A percentile compares a stretch with the other conserved stretches of the same genome.
phyloP scores from a whole-genome alignment of 1,140 invertebrate species.

The Triops longicaudatus region DNA sequence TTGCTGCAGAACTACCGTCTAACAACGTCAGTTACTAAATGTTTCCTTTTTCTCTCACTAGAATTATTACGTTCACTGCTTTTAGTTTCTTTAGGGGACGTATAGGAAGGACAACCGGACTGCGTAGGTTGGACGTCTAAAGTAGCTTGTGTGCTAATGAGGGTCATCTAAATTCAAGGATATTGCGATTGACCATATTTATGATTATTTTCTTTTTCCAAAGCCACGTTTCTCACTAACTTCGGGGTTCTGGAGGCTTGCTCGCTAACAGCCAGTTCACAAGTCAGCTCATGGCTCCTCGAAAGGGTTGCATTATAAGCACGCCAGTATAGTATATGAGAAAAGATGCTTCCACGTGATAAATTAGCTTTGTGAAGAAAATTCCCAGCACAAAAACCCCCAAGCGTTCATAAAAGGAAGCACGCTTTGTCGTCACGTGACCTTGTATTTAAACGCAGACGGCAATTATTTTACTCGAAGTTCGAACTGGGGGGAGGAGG shows the following conservation, averaged over 20 bases:
- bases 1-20: too few species aligned
- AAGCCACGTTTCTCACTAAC: neutral
- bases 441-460: neutral
- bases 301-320: neutral
- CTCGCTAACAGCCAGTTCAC: constrained; percentile 1
- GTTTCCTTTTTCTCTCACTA: too few species aligned
- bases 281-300: constrained; percentile 1
- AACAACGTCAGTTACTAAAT: too few species aligned
- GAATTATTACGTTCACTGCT: too few species aligned
- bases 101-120: neutral
- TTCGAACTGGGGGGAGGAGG: too few species aligned
- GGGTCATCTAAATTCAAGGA: neutral
- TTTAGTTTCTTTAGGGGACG: neutral
- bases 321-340: neutral
- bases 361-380: constrained; percentile 12
- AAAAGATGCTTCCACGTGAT: constrained; percentile 3
- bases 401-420: neutral
- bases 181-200: neutral
- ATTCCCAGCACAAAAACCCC: neutral
- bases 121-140: neutral
- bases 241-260: neutral
- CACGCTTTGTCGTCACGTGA: neutral
- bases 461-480: too few species aligned
- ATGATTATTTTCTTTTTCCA: neutral
- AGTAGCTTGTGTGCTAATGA: neutral